phyloP scores from a whole-genome alignment of 53 echinoderm and acorn worm species.

The Zoroaster sp. region DNA sequence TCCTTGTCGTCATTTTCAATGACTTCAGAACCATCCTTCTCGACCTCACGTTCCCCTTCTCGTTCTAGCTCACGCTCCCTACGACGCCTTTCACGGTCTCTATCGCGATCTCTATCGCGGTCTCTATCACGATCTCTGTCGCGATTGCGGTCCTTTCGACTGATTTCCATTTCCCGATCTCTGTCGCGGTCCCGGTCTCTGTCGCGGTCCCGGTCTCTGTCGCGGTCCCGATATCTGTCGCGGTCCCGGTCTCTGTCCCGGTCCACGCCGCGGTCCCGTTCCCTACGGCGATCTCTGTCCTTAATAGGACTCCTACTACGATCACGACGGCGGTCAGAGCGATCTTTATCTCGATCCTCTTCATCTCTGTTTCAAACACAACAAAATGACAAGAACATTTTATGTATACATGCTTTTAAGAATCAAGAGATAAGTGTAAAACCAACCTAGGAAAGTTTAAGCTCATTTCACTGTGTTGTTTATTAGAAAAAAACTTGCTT shows the following conservation, averaged over 20 bases:
- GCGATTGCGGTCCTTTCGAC: conserved; percentile 17
- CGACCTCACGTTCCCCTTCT: conserved; percentile 27
- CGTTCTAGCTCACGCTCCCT: conserved; percentile 46
- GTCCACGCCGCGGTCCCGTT: conserved; percentile 21
- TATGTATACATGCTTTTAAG: neutral
- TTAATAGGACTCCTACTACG: conserved; percentile 46
- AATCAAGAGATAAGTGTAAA: no score
- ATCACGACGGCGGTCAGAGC: conserved; percentile 30
- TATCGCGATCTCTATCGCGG: conserved; percentile 15
- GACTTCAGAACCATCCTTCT: neutral
- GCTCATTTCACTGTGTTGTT: no score
- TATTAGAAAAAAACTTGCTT: no score
- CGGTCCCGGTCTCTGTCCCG: conserved; percentile 4
- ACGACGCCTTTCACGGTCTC: conserved; percentile 12
- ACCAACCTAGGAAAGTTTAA: no score
- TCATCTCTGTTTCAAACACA: conserved; percentile 33
- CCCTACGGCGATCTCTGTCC: conserved; percentile 31
- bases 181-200: conserved; percentile 17
- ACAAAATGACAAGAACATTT: neutral
- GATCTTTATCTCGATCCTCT: conserved; percentile 46
- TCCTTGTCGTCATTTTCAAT: conserved; percentile 21
- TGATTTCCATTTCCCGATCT: no score
- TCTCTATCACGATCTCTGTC: conserved; percentile 1
- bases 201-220: neutral
- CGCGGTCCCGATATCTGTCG: conserved; percentile 5